Evolutionary conservation across 2,888 invertebrate genomes (phyloP).

Genomic region (Callyntrura guangdongensis): DNA sequence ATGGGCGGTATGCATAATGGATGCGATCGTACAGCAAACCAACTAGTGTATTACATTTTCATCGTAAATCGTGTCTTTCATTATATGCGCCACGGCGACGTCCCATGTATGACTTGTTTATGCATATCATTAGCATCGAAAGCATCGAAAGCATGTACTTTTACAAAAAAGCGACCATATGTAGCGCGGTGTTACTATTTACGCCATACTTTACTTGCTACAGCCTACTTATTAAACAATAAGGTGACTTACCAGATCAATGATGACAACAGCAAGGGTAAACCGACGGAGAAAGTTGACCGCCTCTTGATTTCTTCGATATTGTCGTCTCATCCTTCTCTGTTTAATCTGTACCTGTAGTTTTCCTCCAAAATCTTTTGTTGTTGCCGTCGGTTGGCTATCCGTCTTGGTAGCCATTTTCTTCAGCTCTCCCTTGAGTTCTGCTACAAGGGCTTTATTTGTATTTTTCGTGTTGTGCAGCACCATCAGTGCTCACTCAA

Average conservation of each 20-base stretch:
- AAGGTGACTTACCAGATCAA: conserved; percentile 81
- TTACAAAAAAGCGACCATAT: too few relatives aligned
- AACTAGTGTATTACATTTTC: background rate
- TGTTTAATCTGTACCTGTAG: conserved; percentile 6
- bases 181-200: too few relatives aligned
- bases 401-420: background rate
- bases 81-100: background rate
- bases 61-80: background rate
- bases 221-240: background rate
- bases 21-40: background rate
- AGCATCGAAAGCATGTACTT: too few relatives aligned
- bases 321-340: conserved; percentile 6
- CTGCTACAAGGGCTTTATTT: background rate
- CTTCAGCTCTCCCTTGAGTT: background rate
- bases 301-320: conserved; percentile 56
- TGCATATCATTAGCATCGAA: background rate
- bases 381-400: too few relatives aligned
- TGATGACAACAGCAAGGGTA: conserved; percentile 73
- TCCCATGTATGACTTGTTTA: background rate
- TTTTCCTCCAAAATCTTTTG: background rate
- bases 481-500: too few relatives aligned
- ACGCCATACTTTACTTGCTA: too few relatives aligned
- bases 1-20: conserved; percentile 20
- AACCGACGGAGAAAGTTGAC: conserved; percentile 69
- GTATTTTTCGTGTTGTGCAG: background rate